Evolutionary conservation across 2,888 invertebrate genomes (phyloP), one percentile per base, ranked within the genome.

Genomic region (Apotomis capreana): DNA sequence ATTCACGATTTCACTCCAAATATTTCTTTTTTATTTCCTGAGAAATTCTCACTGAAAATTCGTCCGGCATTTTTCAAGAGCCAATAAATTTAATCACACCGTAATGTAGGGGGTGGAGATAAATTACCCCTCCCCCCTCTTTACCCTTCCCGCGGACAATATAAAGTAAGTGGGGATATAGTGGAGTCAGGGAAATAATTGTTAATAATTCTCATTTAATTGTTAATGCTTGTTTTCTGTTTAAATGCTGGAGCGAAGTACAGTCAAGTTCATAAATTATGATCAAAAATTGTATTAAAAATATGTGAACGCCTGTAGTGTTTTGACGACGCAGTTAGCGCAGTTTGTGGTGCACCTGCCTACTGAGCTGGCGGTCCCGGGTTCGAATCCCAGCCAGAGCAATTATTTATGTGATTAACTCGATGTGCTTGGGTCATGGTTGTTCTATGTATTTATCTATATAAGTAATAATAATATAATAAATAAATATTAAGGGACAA

Each of bases 41-140:
- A 51, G 46, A 63, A 63, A 68, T 62, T 63, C 52, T 67, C 55
- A 61, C 46, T 67, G 63, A 54, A 59, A 72, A 68, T 62, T 62
- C 68, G 52, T 46, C 58, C 46, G 37, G 59, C 52, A 63, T 68
- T 72, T 71, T 72, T 72, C 68, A 63, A 68, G 72, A 68, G 68
- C 68, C 68, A 72, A 72, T 72, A 72, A 72, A 72, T 72, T 72
- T 72, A 68, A 72, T 72, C 72, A 68, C 62, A 54, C 62, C 46
- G 72, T 72, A 72, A 68, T 63, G 68, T 68, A 68, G 68, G 59
- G 68, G 72, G 72, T 54, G 72, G 52, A 68, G 68, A 72, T 68
- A 72, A 68, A 72, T 72, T 58, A 72, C 52, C 67, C 71, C 68
- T 61, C 65, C 61, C 61, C 9, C 49, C 57, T 61, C 70, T 61